These are phyloP conservation scores for Anoura caudifer DNA, from an alignment of 2,113 vertebrate species.

Conservation along the genomic window DNA sequence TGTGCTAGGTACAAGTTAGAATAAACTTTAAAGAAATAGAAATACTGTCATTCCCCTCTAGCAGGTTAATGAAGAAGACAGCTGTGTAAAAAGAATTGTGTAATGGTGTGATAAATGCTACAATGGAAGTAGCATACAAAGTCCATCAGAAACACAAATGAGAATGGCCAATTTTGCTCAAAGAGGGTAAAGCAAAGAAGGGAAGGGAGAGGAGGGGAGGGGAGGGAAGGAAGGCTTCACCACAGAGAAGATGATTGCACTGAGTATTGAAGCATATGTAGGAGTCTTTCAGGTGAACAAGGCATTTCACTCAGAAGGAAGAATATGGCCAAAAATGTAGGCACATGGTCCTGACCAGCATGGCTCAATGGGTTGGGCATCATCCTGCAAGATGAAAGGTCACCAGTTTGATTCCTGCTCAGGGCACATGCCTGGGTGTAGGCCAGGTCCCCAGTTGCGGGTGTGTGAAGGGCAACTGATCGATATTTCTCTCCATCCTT, in stretches of 20 bases:
- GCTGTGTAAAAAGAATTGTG: neutral
- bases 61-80: neutral
- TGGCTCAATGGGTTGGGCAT: too few relatives aligned
- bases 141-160: neutral
- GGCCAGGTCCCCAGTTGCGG: too few relatives aligned
- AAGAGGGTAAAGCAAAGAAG: neutral
- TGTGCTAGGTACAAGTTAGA: neutral
- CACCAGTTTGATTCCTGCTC: too few relatives aligned
- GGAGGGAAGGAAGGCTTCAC: neutral
- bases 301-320: neutral
- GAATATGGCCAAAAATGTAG: neutral
- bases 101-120: neutral
- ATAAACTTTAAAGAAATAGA: constrained; percentile 24
- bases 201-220: neutral
- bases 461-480: too few relatives aligned
- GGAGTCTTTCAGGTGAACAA: neutral
- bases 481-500: too few relatives aligned
- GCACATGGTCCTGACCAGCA: neutral
- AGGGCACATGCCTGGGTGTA: too few relatives aligned
- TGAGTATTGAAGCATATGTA: neutral
- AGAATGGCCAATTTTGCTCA: neutral
- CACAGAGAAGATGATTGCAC: neutral
- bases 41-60: neutral
- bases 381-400: too few relatives aligned
- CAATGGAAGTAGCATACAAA: neutral